These are phyloP conservation scores for Trichopoda pennipes DNA, from an alignment of 2,888 invertebrate species.

Conservation along the genomic window DNA sequence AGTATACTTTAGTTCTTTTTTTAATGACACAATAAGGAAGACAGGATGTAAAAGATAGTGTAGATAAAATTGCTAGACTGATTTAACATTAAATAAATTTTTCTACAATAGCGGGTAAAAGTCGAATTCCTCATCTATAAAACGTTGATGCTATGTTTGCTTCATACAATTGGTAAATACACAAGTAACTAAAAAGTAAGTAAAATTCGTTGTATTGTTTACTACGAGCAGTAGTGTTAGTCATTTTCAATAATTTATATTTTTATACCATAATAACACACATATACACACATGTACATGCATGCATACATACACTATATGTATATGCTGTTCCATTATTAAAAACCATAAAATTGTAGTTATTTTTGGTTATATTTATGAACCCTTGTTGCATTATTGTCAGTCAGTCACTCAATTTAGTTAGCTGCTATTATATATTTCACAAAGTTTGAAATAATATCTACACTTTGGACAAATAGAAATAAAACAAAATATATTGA, in stretches of 20 bases:
- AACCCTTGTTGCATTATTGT: constrained; percentile 15
- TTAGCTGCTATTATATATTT: constrained; percentile 8
- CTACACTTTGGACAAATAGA: not conserved
- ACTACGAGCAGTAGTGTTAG: not conserved
- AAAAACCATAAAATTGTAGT: not conserved
- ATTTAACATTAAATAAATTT: no score
- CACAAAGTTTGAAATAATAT: not conserved
- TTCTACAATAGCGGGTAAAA: no score
- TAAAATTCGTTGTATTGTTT: not conserved
- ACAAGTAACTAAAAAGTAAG: no score
- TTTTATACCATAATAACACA: not conserved
- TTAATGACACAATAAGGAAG: no score
- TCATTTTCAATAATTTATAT: not conserved
- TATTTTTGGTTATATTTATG: not conserved
- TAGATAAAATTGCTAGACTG: no score
- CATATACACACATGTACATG: not conserved
- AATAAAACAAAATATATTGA: not conserved
- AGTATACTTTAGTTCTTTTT: no score
- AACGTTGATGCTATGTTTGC: no score
- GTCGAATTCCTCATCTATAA: no score
- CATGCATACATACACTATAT: not conserved
- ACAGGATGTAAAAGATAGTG: no score
- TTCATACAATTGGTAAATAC: no score
- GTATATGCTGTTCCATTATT: no score
- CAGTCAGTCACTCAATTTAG: constrained; percentile 23